Conservation (phyloP, 2,888 invertebrate genomes). For the Conops quadrifasciatus region DNA sequence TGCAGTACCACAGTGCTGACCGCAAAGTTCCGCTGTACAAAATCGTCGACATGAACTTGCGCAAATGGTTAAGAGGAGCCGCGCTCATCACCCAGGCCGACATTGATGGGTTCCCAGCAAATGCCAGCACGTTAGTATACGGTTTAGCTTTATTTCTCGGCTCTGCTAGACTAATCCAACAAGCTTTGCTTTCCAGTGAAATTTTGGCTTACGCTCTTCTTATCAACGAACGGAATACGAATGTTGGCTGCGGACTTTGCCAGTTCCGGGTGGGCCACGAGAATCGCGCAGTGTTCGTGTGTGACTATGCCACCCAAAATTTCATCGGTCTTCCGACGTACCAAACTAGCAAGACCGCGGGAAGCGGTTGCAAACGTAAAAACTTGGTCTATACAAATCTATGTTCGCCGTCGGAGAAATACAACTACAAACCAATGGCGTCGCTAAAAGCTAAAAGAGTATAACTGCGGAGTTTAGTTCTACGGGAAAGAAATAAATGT, state of each 20-base stretch:
- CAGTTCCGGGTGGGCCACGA: not conserved
- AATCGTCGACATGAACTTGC: not conserved
- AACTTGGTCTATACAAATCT: not conserved
- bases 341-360: not conserved
- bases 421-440: not conserved
- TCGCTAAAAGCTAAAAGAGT: no score
- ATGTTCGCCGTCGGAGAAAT: not conserved
- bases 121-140: not conserved
- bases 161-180: not conserved
- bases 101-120: constrained; percentile 3
- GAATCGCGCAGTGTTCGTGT: not conserved
- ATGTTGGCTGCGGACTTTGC: not conserved
- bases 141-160: not conserved
- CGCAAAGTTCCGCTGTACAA: not conserved
- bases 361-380: not conserved
- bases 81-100: not conserved
- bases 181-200: not conserved
- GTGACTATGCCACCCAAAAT: constrained; percentile 6
- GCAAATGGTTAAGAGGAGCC: not conserved
- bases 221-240: constrained; percentile 3
- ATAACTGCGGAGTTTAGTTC: no score
- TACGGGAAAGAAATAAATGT: no score
- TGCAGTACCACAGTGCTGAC: not conserved
- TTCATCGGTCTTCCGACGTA: not conserved
- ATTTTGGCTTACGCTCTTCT: not conserved